These are phyloP conservation scores for Centropristis striata DNA, from an alignment of 2,113 vertebrate genomes.

Conservation along the genomic window DNA sequence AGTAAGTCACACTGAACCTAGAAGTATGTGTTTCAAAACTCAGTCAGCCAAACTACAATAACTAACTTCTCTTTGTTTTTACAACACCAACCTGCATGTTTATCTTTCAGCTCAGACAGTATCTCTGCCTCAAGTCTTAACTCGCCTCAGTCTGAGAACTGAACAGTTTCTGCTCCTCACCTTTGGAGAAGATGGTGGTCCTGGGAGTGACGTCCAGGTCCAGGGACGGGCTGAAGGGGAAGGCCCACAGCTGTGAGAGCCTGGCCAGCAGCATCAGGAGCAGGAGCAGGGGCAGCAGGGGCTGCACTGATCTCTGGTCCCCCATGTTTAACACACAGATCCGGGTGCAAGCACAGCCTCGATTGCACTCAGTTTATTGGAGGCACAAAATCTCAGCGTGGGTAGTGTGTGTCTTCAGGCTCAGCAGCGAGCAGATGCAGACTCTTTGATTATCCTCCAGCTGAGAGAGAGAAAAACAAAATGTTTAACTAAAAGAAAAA, in stretches of 20 bases:
- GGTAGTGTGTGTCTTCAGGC: conserved; percentile 10
- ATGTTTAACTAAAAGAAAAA: conserved; percentile 1
- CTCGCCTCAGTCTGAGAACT: background rate
- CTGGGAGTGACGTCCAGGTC: conserved; percentile 85
- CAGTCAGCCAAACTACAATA: background rate
- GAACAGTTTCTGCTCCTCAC: conserved; percentile 57
- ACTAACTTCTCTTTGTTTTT: background rate
- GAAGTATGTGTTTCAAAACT: background rate
- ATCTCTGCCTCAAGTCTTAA: background rate
- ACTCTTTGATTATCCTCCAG: conserved; percentile 62
- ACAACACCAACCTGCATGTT: background rate
- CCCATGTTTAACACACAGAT: conserved; percentile 64
- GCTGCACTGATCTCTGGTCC: conserved; percentile 33
- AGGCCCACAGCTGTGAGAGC: conserved; percentile 73
- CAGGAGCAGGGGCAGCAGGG: conserved; percentile 51
- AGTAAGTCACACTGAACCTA: background rate
- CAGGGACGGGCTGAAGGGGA: conserved; percentile 84
- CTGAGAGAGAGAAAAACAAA: conserved; percentile 46
- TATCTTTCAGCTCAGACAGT: background rate
- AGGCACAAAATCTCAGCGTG: conserved; percentile 16
- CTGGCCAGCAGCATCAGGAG: conserved; percentile 57
- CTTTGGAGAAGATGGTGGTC: conserved; percentile 80
- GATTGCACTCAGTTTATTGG: conserved; percentile 14
- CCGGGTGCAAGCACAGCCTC: conserved; percentile 14
- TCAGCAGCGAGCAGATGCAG: conserved; percentile 27